Conservation (phyloP, 2,113 vertebrate genomes). For the Camelus bactrianus region DNA sequence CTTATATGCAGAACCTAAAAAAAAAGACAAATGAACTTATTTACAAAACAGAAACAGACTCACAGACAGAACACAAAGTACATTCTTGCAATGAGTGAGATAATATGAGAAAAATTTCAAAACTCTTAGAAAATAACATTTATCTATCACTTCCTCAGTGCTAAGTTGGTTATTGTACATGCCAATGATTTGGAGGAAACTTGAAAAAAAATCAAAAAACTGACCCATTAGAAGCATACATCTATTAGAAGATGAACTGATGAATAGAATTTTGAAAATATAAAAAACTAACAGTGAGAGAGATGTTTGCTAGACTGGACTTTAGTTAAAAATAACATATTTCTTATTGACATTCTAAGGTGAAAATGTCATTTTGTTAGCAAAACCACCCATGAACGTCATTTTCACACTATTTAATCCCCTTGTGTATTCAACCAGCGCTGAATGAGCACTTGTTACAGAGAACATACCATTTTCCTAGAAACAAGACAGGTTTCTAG, state of each 20-base stretch:
- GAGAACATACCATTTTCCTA: not conserved
- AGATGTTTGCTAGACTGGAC: not conserved
- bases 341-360: not conserved
- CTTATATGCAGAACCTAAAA: too few species aligned
- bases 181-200: not conserved
- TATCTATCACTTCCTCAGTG: not conserved
- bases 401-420: not conserved
- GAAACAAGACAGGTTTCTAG: not conserved
- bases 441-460: not conserved
- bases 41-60: too few species aligned
- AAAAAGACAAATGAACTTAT: too few species aligned
- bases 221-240: not conserved
- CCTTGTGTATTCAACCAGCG: not conserved
- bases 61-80: not conserved
- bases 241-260: not conserved
- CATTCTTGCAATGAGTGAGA: not conserved
- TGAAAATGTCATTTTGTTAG: not conserved
- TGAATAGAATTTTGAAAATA: not conserved
- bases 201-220: not conserved
- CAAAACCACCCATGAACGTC: not conserved
- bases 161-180: not conserved
- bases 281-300: not conserved
- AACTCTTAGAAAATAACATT: not conserved
- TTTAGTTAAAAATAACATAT: conserved; percentile 40
- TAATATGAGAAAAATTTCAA: not conserved